Evolutionary conservation across 2,113 vertebrate genomes (phyloP), one percentile per base, ranked within the genome.

Genomic region (Mastomys natalensis): DNA sequence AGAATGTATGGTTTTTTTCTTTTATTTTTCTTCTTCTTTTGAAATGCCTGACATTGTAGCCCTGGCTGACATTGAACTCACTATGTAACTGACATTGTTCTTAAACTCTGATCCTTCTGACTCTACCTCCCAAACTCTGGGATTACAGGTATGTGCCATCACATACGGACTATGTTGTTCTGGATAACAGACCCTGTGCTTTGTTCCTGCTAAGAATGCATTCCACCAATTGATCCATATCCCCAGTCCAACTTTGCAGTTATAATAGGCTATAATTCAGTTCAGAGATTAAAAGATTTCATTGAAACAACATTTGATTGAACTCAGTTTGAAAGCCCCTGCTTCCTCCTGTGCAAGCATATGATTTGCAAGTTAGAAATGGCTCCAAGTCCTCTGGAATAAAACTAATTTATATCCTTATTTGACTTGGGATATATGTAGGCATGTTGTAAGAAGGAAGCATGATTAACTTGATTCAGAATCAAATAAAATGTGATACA

Each of bases 401-500:
- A 85, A 66, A 90, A 58, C 19, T 89, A 91, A 93, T 91, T 88
- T 87, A 96, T 93, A 87, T 93, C 19, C 87, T 91, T 76, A 89
- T 94, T 96, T 96, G 29, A 77, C 29, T 89, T 88, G 76, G 87
- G 60, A 53, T 90, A 81, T 93, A 31, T n/a, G 45, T 84, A 78
- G 78, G 11, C 22, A 66, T 92, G 34, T 45, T 89, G 48, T 87
- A 77, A 95, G 95, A 94, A 93, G 11, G 74, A 95, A 43, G 12
- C 55, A 58, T 78, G 66, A 87, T 96, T 76, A 92, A 76, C 43
- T 89, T 97, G 51, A 84, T 93, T 95, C 55, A 45, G 22, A 88
- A 68, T 88, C 64, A 92, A 68, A 88, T 74, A 96, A 77, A 96
- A 82, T 66, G 40, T 40, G 34, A 91, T 72, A 55, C 5, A 48